Evolutionary conservation across 1,140 invertebrate genomes (phyloP).

Genomic region (Holcopasites calliopsidis): DNA sequence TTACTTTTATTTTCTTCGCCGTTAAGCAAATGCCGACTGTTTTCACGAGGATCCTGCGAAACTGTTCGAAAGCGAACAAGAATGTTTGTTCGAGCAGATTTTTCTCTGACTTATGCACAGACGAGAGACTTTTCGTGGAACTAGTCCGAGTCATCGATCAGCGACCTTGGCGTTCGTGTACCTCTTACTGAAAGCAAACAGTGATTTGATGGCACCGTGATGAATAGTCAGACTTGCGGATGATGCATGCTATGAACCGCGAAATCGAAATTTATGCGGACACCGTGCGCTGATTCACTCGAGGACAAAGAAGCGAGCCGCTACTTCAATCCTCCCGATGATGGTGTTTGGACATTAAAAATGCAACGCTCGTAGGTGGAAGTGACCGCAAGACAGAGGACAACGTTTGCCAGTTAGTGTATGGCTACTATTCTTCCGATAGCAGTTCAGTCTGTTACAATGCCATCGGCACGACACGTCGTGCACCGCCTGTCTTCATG

Average conservation of each 20-base stretch:
- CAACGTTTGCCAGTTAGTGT: conserved; percentile 1
- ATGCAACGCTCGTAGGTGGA: conserved; percentile 40
- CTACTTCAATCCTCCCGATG: not conserved
- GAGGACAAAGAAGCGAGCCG: conserved; percentile 37
- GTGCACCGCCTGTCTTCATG: too few relatives aligned
- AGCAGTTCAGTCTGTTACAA: not conserved
- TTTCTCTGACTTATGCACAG: not conserved
- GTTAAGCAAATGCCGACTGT: not conserved
- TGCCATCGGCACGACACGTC: not conserved
- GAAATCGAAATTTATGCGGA: conserved; percentile 39
- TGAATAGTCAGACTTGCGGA: not conserved
- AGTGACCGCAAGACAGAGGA: conserved; percentile 20
- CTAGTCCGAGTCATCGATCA: not conserved
- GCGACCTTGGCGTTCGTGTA: not conserved
- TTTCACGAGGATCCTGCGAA: not conserved
- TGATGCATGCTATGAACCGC: not conserved
- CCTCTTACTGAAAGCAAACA: not conserved
- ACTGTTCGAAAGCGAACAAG: not conserved
- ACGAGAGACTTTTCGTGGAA: not conserved
- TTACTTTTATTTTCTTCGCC: not conserved
- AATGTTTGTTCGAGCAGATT: not conserved
- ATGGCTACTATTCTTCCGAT: not conserved
- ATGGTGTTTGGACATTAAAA: conserved; percentile 32
- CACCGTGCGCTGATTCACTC: conserved; percentile 36
- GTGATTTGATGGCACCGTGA: not conserved